phyloP scores from a whole-genome alignment of 2,888 invertebrate genomes.

The Halictus ligatus region DNA sequence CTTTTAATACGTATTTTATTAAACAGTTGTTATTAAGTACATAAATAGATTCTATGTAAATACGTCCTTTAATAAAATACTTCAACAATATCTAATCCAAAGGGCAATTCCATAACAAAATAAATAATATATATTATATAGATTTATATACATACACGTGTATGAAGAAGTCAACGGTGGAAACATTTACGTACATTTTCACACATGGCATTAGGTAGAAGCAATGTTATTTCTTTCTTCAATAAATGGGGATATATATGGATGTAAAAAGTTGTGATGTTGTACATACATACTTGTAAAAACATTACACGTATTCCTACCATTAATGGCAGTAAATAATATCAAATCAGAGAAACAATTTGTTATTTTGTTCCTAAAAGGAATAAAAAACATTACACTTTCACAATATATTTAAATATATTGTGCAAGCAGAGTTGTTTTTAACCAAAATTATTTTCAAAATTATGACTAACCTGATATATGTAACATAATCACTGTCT shows the following conservation, averaged over 20 bases:
- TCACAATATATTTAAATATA: slow-evolving; percentile 11
- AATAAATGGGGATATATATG: not conserved
- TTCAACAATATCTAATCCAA: not conserved
- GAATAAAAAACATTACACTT: slow-evolving; percentile 32
- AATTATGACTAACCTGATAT: slow-evolving; percentile 74
- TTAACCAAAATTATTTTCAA: slow-evolving; percentile 21
- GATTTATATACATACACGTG: not conserved
- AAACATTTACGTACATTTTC: slow-evolving; percentile 2
- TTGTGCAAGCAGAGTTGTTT: not conserved
- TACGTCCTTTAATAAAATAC: not conserved
- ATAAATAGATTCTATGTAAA: not conserved
- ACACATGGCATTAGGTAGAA: not conserved
- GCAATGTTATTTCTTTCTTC: not conserved
- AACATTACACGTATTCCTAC: slow-evolving; percentile 6
- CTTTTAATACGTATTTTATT: not conserved
- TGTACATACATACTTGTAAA: slow-evolving; percentile 7
- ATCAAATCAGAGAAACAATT: slow-evolving; percentile 18
- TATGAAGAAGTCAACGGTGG: not conserved
- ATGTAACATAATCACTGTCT: slow-evolving; percentile 82
- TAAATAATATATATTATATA: not conserved
- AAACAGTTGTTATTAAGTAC: not conserved
- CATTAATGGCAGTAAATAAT: slow-evolving; percentile 13
- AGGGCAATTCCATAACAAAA: slow-evolving; percentile 13
- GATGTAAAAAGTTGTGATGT: not conserved
- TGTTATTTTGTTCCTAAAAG: slow-evolving; percentile 53